Conservation (phyloP, 1,140 invertebrate species). For the Cyclina sinensis region DNA sequence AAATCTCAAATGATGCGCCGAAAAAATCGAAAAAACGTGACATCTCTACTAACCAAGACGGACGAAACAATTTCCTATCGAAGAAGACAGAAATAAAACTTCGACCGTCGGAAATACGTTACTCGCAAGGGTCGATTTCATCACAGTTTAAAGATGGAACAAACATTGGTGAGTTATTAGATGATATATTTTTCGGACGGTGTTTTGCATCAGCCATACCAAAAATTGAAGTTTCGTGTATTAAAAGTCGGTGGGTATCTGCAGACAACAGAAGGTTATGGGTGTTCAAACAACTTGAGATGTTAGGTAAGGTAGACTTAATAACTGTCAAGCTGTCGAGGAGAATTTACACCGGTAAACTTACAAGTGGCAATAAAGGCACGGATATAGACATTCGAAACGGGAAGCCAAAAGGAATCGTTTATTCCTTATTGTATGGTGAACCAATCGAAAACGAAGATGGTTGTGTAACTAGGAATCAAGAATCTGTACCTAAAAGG, state of each 20-base stretch:
- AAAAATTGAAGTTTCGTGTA: neutral
- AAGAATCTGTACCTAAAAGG: neutral
- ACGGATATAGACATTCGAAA: neutral
- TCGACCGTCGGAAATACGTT: slow-evolving; percentile 26
- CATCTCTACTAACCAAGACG: neutral
- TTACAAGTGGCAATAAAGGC: neutral
- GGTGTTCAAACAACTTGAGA: slow-evolving; percentile 43
- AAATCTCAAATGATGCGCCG: neutral
- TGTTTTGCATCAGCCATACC: slow-evolving; percentile 15
- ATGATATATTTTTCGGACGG: slow-evolving; percentile 20
- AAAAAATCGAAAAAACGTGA: neutral
- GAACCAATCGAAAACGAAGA: neutral
- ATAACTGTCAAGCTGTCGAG: slow-evolving; percentile 1
- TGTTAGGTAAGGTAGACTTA: neutral
- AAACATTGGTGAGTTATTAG: neutral
- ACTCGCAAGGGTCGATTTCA: slow-evolving; percentile 19
- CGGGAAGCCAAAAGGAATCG: neutral
- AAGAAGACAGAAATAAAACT: neutral
- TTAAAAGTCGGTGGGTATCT: neutral
- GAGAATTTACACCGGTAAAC: neutral
- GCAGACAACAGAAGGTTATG: slow-evolving; percentile 33
- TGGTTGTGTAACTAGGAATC: neutral
- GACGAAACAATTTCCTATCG: neutral
- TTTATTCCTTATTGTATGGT: neutral
- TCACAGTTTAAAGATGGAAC: neutral